A percentile compares a stretch with the other conserved stretches of the same genome.
phyloP scores from a whole-genome alignment of 2,888 invertebrate genomes.

The Napeogenes inachia region DNA sequence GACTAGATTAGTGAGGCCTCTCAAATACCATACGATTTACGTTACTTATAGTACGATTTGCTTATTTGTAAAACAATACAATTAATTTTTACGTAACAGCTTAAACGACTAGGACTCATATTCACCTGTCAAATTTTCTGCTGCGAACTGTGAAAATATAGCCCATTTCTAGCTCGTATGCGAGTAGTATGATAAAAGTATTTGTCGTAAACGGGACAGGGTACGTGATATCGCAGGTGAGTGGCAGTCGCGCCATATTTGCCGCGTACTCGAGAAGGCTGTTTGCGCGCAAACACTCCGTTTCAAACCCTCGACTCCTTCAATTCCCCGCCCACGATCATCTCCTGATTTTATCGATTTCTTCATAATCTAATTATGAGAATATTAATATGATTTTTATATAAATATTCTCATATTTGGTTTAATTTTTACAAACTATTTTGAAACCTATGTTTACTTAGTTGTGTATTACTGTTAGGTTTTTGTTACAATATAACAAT shows the following conservation, averaged over 20 bases:
- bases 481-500: no score
- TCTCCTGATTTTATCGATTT: conserved; percentile 20
- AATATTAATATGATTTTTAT: no score
- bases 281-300: conserved; percentile 57
- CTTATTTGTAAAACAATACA: not conserved
- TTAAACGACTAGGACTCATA: not conserved
- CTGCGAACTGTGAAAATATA: conserved; percentile 4
- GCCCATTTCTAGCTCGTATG: conserved; percentile 6
- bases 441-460: no score
- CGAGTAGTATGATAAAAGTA: conserved; percentile 36
- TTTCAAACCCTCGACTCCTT: conserved; percentile 10
- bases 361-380: conserved; percentile 24
- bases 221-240: conserved; percentile 47
- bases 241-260: conserved; percentile 63
- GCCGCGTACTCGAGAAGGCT: conserved; percentile 56
- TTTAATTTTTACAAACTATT: no score
- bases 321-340: conserved; percentile 16
- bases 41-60: not conserved
- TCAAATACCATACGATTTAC: no score
- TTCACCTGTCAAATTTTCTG: conserved; percentile 1
- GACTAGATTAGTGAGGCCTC: no score
- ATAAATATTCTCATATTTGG: no score
- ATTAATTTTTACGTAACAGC: no score
- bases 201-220: conserved; percentile 48
- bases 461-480: no score